Evolutionary conservation across 2,797 vertebrate species (phyloP), one percentile per base, ranked within the genome.

Genomic region (Cephalopachus bancanus): DNA sequence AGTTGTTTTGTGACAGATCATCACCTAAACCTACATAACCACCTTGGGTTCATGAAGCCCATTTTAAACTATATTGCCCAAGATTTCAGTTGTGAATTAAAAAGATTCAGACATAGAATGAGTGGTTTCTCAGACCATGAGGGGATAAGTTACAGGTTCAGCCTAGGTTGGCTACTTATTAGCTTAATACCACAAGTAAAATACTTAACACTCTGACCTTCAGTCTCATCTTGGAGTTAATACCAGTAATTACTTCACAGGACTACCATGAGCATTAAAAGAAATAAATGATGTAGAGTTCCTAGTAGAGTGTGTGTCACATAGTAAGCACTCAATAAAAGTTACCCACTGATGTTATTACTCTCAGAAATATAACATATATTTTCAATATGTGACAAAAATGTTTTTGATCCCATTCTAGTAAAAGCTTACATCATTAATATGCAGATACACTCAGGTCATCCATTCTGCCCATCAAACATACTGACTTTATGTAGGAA

Each of bases 311-410:
- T 19, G 15, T 84, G 33, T 57, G 3, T 44, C 85, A 81, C 44
- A 72, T 51, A 97, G 74, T 89, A 96, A 90, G 62, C 14, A 51
- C 49, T 95, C 90, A 90, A 60, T 62, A 79, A 95, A 95, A 87
- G 33, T n/a, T 16, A 78, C 57, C 20, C 6, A 76, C 15, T 20
- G 15, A 30, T 93, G 53, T 59, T 67, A 59, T 62, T n/a, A 55
- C 53, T 65, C 17, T 71, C 57, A 80, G 7, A 79, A 88, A 83
- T 33, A 72, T 44, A 44, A 44, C 44, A 51, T 3, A 65, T 7
- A 72, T 67, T 95, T 96, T 57, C 6, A 28, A 37, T 28, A 64
- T 49, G 22, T 12, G 76, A 71, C 16, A 28, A 33, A 74, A 94
- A 60, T 53, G 24, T 53, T 83, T 96, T 86, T n/a, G 24, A 57